Evolutionary conservation across 1,140 invertebrate species (phyloP), one percentile per base, ranked within the genome.

Genomic region (Brachionus calyciflorus): DNA sequence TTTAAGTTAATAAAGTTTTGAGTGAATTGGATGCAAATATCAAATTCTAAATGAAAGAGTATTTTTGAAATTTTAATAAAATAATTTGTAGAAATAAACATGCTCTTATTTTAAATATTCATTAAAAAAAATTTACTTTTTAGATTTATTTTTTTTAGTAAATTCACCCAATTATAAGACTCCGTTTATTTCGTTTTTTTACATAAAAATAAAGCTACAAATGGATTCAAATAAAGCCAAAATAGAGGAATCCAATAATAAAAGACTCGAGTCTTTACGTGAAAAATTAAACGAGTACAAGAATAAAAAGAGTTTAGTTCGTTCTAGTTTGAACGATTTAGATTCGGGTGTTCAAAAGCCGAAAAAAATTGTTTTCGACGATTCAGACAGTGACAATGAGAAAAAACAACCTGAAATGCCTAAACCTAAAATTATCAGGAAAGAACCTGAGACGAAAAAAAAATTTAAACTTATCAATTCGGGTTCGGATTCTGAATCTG

Each of bases 231-330:
- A 55, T 26, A 24, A 55, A 14, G 24, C 24, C 0, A 70, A 70
- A 70, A 30, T 51, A 2, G 65, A 70, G 19, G 65, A 70, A 51
- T 70, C 65, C 1, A 70, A 70, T 17, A 48, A 51, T 30, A 70
- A 46, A 19, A 48, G 65, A 51, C 65, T 70, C 24, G 65, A 70
- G 33, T 70, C 65, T 9, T 48, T 70, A 70, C 26, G 26, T 30
- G 44, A 70, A 70, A 70, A 70, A 33, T 48, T 51, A n/a, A 33
- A 70, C 26, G 65, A 70, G 33, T 70, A 21, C 30, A 70, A 70
- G 30, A 70, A 5, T 28, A 48, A 70, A 24, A 48, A 70, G 24
- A 48, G 17, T 14, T 7, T 70, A 26, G 9, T 48, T 3, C 24
- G 48, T 9, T 51, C 41, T 4, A 51, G 44, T 48, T 51, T 70